Evolutionary conservation across 2,113 vertebrate genomes (phyloP).

Genomic region (Thermophis baileyi): DNA sequence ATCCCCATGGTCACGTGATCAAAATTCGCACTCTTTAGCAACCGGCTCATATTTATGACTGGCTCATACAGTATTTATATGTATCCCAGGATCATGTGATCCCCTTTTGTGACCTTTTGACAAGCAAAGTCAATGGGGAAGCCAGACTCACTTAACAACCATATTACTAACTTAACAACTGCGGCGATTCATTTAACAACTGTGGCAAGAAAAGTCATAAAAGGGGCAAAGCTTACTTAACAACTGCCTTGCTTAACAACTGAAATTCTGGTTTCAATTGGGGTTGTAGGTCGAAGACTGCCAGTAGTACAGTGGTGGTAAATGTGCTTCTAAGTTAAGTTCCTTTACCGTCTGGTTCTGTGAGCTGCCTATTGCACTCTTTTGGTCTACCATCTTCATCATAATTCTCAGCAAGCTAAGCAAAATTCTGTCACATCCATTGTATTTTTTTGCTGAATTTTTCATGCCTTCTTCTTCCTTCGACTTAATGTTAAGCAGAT

Average conservation of each 20-base stretch:
- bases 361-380: background rate
- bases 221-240: background rate
- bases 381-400: background rate
- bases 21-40: background rate
- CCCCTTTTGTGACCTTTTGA: background rate
- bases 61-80: no score
- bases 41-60: background rate
- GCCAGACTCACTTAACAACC: background rate
- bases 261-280: background rate
- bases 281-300: background rate
- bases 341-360: background rate
- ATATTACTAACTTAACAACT: no score
- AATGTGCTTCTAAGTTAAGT: background rate
- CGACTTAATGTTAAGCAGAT: background rate
- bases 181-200: background rate
- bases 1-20: background rate
- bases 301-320: background rate
- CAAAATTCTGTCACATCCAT: background rate
- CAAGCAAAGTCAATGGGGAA: background rate
- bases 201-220: background rate
- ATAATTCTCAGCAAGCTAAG: background rate
- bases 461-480: background rate
- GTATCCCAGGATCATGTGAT: background rate
- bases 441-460: background rate
- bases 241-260: background rate